These are phyloP conservation scores for Stegostoma tigrinum DNA, from an alignment of 2,113 vertebrate species.

Conservation along the genomic window DNA sequence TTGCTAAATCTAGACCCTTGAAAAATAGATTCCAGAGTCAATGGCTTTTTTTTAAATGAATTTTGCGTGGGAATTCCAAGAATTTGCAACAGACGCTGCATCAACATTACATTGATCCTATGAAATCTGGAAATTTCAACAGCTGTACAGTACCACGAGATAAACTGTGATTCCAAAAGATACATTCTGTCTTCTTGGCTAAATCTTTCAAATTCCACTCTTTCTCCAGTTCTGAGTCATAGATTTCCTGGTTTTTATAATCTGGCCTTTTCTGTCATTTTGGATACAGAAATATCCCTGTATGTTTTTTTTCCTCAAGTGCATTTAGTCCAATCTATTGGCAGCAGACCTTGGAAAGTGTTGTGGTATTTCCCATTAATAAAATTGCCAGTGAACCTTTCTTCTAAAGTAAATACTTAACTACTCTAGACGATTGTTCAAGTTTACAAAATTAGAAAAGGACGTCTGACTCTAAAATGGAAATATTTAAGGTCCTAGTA, in stretches of 20 bases:
- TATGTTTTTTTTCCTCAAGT: background rate
- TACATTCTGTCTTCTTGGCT: constrained; percentile 13
- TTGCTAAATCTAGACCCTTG: background rate
- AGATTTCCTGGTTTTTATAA: background rate
- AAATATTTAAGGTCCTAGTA: background rate
- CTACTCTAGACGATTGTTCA: constrained; percentile 17
- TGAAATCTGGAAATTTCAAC: constrained; percentile 5
- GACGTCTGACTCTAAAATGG: background rate
- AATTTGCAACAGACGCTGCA: constrained; percentile 12
- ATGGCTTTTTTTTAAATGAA: background rate
- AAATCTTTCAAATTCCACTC: constrained; percentile 26
- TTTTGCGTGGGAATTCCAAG: constrained; percentile 24
- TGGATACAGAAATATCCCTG: constrained; percentile 21
- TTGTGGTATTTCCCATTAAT: constrained; percentile 32
- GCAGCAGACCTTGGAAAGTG: constrained; percentile 14
- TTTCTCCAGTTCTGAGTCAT: constrained; percentile 20
- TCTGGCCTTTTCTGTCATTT: constrained; percentile 21
- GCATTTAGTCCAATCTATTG: constrained; percentile 6
- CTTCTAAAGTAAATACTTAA: constrained; percentile 29
- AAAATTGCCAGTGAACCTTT: background rate
- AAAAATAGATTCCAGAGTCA: background rate
- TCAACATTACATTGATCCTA: constrained; percentile 16
- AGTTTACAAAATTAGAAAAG: constrained; percentile 25
- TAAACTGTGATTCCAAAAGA: background rate
- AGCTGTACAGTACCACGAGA: background rate